A percentile compares a stretch with the other conserved stretches of the same genome.
Evolutionary conservation across 1,140 invertebrate genomes (phyloP).

Genomic region (Trialeurodes vaporariorum): DNA sequence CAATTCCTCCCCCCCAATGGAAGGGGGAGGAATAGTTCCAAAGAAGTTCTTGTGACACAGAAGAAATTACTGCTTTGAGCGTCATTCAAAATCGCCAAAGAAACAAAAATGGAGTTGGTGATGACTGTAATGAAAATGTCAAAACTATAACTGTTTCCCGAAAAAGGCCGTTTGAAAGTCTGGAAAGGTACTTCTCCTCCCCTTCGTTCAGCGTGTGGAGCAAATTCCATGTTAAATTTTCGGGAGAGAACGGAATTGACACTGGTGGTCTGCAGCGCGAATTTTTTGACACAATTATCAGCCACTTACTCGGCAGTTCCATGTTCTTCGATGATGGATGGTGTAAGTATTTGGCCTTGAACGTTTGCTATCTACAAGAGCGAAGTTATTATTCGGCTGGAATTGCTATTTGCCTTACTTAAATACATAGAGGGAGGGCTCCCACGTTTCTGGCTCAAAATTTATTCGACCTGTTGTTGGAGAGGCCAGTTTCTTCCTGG

Average conservation of each 20-base stretch:
- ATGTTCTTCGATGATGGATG: neutral
- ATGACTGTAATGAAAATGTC: too few relatives aligned
- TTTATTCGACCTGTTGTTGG: neutral
- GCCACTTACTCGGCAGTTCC: neutral
- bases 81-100: too few relatives aligned
- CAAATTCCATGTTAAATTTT: neutral
- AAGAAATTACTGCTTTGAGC: too few relatives aligned
- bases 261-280: neutral
- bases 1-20: too few relatives aligned
- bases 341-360: neutral
- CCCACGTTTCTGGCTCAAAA: neutral
- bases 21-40: too few relatives aligned
- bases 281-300: neutral
- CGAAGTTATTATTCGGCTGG: neutral
- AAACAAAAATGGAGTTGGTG: too few relatives aligned
- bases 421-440: neutral
- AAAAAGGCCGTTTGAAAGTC: neutral
- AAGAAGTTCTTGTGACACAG: too few relatives aligned
- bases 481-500: neutral
- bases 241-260: neutral
- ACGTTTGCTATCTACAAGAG: neutral
- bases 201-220: neutral
- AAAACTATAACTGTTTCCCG: too few relatives aligned
- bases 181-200: neutral
- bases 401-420: neutral